phyloP scores from a whole-genome alignment of 2,797 vertebrate species.

The Helostoma temminkii region DNA sequence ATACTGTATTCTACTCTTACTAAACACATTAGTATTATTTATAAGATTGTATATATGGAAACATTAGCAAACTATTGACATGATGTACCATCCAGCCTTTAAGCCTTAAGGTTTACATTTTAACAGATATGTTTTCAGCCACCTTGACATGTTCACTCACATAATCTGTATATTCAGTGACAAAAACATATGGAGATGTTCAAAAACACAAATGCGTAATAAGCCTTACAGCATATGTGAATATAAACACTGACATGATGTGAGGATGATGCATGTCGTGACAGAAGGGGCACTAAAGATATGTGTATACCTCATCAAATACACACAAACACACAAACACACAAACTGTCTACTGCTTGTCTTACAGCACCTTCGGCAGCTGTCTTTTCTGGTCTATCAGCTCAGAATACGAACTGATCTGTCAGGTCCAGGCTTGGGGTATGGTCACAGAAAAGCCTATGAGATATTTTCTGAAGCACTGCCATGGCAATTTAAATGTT shows the following conservation, averaged over 20 bases:
- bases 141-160: constrained; percentile 16
- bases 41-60: not conserved
- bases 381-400: constrained; percentile 51
- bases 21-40: not conserved
- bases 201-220: constrained; percentile 27
- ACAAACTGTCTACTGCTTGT: constrained; percentile 8
- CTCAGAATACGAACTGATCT: constrained; percentile 32
- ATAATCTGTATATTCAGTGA: constrained; percentile 20
- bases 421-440: constrained; percentile 29
- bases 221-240: constrained; percentile 28
- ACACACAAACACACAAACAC: constrained; percentile 12
- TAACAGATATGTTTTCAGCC: constrained; percentile 10
- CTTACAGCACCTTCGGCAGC: constrained; percentile 46
- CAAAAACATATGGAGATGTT: constrained; percentile 23
- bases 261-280: constrained; percentile 27
- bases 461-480: constrained; percentile 5
- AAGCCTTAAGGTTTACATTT: constrained; percentile 14
- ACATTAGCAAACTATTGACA: not conserved
- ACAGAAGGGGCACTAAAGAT: constrained; percentile 34
- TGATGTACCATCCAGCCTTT: constrained; percentile 1
- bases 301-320: constrained; percentile 12
- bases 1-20: not conserved
- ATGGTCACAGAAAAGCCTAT: constrained; percentile 38
- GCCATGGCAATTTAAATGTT: constrained; percentile 2
- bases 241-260: constrained; percentile 30